These are phyloP conservation scores for Drosophila colorata DNA, from an alignment of 2,888 invertebrate genomes.

Conservation along the genomic window DNA sequence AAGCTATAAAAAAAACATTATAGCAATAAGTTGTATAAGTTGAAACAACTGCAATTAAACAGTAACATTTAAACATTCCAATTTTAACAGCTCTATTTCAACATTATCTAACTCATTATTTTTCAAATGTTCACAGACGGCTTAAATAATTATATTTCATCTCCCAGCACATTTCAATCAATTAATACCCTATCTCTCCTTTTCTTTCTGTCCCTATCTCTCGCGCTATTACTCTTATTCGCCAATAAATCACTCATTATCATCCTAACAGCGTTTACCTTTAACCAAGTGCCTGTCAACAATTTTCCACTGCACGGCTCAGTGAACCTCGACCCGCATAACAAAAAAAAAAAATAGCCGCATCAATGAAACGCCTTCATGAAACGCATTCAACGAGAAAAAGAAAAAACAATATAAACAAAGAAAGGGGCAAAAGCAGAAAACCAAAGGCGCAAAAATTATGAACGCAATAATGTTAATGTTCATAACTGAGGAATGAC, in stretches of 20 bases:
- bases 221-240: neutral
- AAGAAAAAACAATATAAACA: neutral
- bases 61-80: no score
- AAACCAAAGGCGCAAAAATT: conserved; percentile 16
- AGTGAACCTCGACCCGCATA: conserved; percentile 10
- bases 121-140: no score
- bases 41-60: no score
- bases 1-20: no score
- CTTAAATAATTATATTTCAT: no score
- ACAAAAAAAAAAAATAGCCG: neutral
- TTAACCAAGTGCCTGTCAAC: neutral
- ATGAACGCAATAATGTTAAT: conserved; percentile 42
- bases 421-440: neutral
- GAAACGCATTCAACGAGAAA: neutral
- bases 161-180: neutral
- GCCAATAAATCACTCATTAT: conserved; percentile 3
- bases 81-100: no score
- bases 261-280: conserved; percentile 3
- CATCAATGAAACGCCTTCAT: conserved; percentile 14
- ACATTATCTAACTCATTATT: no score
- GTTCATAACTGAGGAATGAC: conserved; percentile 8
- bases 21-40: no score
- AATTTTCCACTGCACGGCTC: conserved; percentile 20
- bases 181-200: neutral
- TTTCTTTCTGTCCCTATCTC: neutral